Conservation (phyloP, 2,797 vertebrate species). For the Pangasius macronema region DNA sequence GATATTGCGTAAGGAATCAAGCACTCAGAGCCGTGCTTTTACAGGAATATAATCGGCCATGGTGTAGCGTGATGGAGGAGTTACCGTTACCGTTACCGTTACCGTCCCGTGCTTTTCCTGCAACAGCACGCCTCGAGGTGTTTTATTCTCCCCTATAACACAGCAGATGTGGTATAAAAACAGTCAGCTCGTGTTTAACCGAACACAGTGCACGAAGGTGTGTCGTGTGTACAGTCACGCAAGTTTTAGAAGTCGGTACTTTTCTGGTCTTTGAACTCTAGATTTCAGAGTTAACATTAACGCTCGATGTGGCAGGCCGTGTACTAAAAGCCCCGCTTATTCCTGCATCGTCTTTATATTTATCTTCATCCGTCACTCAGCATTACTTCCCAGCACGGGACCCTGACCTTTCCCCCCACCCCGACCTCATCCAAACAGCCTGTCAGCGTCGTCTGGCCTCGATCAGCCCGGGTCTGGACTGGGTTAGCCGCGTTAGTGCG, state of each 20-base stretch:
- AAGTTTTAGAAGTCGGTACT: background rate
- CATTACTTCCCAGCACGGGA: conserved; percentile 46
- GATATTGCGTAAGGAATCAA: background rate
- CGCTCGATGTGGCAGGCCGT: background rate
- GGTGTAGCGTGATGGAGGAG: background rate
- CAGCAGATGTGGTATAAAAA: background rate
- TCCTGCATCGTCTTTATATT: conserved; percentile 37
- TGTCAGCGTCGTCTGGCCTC: conserved; percentile 44
- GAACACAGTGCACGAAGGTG: background rate
- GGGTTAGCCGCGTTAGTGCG: conserved; percentile 44
- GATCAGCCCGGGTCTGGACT: conserved; percentile 46
- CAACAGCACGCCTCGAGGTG: background rate
- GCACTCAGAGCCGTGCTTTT: background rate
- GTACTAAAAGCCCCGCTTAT: conserved; percentile 18
- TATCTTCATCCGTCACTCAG: conserved; percentile 46
- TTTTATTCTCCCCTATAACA: background rate
- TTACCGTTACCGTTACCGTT: background rate
- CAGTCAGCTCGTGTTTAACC: background rate
- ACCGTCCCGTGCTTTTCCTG: background rate
- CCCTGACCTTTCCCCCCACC: conserved; percentile 41
- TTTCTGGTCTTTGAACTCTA: background rate
- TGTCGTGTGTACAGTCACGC: background rate
- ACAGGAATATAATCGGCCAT: background rate
- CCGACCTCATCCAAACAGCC: conserved; percentile 43
- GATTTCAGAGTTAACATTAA: background rate